A percentile compares a stretch with the other conserved stretches of the same genome.
Conservation (phyloP, 2,113 vertebrate species). For the Cinclus mexicanus region DNA sequence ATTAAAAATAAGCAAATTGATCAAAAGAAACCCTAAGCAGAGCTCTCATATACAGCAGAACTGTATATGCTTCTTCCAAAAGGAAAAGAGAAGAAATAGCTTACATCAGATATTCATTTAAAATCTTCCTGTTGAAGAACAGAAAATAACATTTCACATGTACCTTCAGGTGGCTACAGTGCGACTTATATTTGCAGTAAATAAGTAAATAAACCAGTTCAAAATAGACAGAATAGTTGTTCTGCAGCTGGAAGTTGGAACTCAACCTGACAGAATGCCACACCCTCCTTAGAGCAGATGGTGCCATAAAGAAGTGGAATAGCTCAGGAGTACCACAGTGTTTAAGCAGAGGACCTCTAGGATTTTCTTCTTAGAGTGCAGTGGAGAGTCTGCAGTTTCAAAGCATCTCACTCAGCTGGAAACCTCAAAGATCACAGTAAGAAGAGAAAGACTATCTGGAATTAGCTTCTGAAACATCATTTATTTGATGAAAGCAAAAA, state of each 20-base stretch:
- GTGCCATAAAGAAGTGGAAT: not conserved
- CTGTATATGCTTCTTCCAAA: not conserved
- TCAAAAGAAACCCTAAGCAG: not conserved
- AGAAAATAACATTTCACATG: not conserved
- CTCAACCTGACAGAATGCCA: not conserved
- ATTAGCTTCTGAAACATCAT: not conserved
- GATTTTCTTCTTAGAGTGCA: not conserved
- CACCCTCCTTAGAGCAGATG: not conserved
- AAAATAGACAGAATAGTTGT: not conserved
- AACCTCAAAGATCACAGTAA: not conserved
- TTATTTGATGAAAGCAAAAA: not conserved
- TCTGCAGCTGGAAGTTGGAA: not conserved
- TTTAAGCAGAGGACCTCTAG: not conserved
- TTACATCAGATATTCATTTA: not conserved
- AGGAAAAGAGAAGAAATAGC: not conserved
- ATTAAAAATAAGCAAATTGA: not conserved
- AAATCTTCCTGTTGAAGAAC: not conserved
- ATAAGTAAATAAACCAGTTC: not conserved
- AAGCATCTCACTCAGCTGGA: not conserved
- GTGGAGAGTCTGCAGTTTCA: not conserved
- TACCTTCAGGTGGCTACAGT: not conserved
- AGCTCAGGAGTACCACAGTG: not conserved
- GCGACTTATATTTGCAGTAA: not conserved
- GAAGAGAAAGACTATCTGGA: not conserved
- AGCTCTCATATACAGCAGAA: not conserved